Evolutionary conservation across 64 coral and sea anemone species (phyloP), one percentile per base, ranked within the genome.

Genomic region (Stichodactyla helianthus): DNA sequence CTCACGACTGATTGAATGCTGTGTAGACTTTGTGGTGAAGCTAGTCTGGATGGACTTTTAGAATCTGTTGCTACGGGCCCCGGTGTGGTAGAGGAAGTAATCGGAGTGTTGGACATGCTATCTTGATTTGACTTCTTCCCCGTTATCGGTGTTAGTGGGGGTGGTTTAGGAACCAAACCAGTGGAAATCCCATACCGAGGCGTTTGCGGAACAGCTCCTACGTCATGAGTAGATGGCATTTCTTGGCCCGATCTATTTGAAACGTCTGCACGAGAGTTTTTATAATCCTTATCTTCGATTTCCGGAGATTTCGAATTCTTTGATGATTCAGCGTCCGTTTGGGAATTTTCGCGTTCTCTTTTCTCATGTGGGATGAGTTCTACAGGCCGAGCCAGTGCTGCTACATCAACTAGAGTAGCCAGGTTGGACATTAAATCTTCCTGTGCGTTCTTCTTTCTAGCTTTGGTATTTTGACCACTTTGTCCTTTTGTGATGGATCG

Each of bases 181-280:
- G 94, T 93, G 22, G 88, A 79, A 93, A 97, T 97, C 12, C 94
- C 94, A 93, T 97, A 97, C 15, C 88, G 79, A 14, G 91, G 94
- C 20, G 68, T 52, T 51, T 54, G 58, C 7, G 80, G 26, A 23
- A 12, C 20, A 51, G 53, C 6, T n/a, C 52, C 58, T 86, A 60
- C 51, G 74, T 28, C 55, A 58, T 31, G 52, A 54, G n/a, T 5
- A 77, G 17, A 27, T 23, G 58, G 50, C 15, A 53, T 77, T 63
- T 84, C 64, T 50, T 74, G 16, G 51, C 77, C 70, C 52, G 74
- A 71, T 51, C 20, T 82, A 18, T 15, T 53, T 17, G 52, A 10
- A 55, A 31, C 52, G 7, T 89, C 79, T 83, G 12, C 79, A 16
- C 17, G 20, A 52, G 50, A 86, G 5, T 53, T 19, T 27, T 31